phyloP scores from a whole-genome alignment of 2,888 invertebrate species.

The Megaustenia siamemsis region DNA sequence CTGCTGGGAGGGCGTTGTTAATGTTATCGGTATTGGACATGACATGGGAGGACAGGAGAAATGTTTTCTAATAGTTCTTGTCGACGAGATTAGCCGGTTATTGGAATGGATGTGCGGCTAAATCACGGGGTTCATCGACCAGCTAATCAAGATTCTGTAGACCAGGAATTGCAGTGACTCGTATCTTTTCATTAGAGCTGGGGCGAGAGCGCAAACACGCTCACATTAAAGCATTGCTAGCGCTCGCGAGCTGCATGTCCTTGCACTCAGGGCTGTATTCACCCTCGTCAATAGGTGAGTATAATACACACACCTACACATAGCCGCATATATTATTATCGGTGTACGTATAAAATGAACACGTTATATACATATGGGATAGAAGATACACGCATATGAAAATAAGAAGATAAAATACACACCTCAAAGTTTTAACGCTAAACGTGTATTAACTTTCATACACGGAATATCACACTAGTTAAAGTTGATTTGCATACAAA shows the following conservation, averaged over 20 bases:
- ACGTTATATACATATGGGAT: no score
- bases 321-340: neutral
- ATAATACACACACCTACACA: neutral
- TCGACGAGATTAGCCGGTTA: constrained; percentile 7
- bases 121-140: constrained; percentile 14
- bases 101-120: constrained; percentile 14
- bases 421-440: no score
- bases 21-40: constrained; percentile 22
- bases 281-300: neutral
- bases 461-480: no score
- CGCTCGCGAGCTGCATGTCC: neutral
- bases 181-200: constrained; percentile 13
- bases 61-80: constrained; percentile 26
- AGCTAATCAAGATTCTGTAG: constrained; percentile 4
- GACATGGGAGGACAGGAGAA: constrained; percentile 10
- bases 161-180: constrained; percentile 25
- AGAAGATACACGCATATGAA: no score
- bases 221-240: neutral
- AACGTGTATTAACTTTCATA: no score
- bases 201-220: neutral
- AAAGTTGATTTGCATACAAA: no score
- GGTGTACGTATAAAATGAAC: no score
- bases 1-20: neutral
- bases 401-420: no score
- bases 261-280: neutral